Base-by-base conservation (phyloP, 2,888 invertebrate genomes). In the Cybosia mesomella region DNA sequence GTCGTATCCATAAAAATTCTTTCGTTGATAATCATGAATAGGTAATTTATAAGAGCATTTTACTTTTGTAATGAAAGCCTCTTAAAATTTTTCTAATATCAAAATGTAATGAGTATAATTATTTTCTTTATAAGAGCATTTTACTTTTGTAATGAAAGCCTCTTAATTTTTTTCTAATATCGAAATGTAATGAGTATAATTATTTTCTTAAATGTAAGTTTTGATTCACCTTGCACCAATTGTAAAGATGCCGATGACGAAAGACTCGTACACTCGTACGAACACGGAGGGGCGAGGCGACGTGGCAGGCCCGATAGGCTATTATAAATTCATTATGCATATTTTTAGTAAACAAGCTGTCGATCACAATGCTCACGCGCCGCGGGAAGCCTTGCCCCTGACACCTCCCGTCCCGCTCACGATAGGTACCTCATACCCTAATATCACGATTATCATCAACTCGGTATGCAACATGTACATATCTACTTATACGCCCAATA, bases 291-390 rank as follows among this genome's bases (percentile, higher is more conserved):
- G 82, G 83, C 83, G 84, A 87, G 81, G 87, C 85, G 82, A 85
- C 85, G 85, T 85, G 87, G 87, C 90, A 86, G 84, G 82, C 87
- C 84, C 84, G 85, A 87, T 85, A 85, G 88, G 88, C 89, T 87
- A 94, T 94, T 94, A 94, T 94, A 95, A 90, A 95, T 95, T 94
- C 95, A 95, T 95, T 95, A 94, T 95, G 94, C 94, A 94, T 94
- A 94, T 93, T 94, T 95, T 95, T 93, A 92, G 95, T 95, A 95
- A 95, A 94, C 94, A 95, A 93, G 93, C 93, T 95, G 94, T 95
- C 94, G 93, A 92, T 94, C 93, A 95, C 94, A 95, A 95, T 94
- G 91, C 90, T 82, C 83, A 77, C 82, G 86, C 93, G 85, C 94
- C 85, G 92, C 91, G 91, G 94, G 94, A 85, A 83, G 90, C 86